phyloP scores from a whole-genome alignment of 2,888 invertebrate species.

The Eupithecia pulchellata region DNA sequence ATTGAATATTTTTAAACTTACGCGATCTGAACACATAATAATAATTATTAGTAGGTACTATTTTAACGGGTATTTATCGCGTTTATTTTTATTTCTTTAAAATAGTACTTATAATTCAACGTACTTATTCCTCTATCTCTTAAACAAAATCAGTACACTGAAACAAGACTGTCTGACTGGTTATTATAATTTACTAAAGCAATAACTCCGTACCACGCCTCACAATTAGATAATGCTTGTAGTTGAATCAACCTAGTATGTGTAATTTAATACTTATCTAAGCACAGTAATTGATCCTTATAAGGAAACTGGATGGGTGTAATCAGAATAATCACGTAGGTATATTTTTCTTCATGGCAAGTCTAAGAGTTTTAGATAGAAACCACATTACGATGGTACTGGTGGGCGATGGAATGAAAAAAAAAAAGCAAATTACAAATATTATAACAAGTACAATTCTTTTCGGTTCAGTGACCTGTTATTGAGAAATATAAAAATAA shows the following conservation, averaged over 20 bases:
- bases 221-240: slow-evolving; percentile 44
- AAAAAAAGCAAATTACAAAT: background rate
- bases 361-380: background rate
- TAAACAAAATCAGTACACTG: slow-evolving; percentile 7
- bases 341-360: slow-evolving; percentile 15
- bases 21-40: too few relatives aligned
- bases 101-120: too few relatives aligned
- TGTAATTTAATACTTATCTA: slow-evolving; percentile 36
- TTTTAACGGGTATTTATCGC: too few relatives aligned
- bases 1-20: too few relatives aligned
- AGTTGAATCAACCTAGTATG: slow-evolving; percentile 52
- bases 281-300: slow-evolving; percentile 53
- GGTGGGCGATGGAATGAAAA: background rate
- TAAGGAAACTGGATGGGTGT: slow-evolving; percentile 54
- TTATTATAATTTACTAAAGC: slow-evolving; percentile 43
- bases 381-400: background rate
- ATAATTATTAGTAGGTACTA: too few relatives aligned
- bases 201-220: slow-evolving; percentile 42
- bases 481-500: background rate
- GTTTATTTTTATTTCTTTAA: too few relatives aligned
- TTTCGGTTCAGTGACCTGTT: background rate
- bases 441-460: background rate
- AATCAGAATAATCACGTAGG: slow-evolving; percentile 30
- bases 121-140: slow-evolving; percentile 6
- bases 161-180: slow-evolving; percentile 24